phyloP scores from a whole-genome alignment of 2,797 vertebrate species.

The Pelobates cultripes region DNA sequence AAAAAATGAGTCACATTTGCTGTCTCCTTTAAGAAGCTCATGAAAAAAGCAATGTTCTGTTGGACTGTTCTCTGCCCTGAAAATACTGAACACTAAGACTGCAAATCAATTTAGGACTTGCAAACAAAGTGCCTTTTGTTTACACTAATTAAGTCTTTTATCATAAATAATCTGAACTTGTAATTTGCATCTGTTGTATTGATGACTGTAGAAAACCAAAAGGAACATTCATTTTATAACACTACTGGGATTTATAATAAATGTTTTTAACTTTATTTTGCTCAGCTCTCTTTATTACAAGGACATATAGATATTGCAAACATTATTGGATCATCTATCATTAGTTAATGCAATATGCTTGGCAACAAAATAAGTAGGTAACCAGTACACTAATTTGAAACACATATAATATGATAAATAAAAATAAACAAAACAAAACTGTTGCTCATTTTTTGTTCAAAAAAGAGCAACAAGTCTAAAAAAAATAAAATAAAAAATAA shows the following conservation, averaged over 20 bases:
- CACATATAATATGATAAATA: no score
- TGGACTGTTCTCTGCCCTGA: background rate
- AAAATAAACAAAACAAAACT: no score
- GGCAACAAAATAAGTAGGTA: no score
- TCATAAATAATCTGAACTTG: background rate
- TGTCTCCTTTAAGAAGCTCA: background rate
- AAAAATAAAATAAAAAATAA: no score
- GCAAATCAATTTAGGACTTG: slow-evolving; percentile 5
- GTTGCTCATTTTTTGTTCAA: no score
- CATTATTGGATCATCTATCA: background rate
- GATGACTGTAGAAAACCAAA: background rate
- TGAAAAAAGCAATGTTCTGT: background rate
- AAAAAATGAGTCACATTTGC: slow-evolving; percentile 7
- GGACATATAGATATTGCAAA: background rate
- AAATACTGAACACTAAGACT: background rate
- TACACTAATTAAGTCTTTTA: slow-evolving; percentile 7
- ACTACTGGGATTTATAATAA: background rate
- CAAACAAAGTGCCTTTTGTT: slow-evolving; percentile 7
- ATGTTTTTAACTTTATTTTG: slow-evolving; percentile 1
- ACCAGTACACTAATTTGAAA: no score
- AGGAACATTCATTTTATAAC: background rate
- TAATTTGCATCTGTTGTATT: background rate
- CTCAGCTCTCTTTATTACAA: background rate
- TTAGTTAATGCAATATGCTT: background rate
- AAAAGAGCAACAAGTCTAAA: no score